Conservation (phyloP, 2,113 vertebrate genomes). For the Tenrec ecaudatus region DNA sequence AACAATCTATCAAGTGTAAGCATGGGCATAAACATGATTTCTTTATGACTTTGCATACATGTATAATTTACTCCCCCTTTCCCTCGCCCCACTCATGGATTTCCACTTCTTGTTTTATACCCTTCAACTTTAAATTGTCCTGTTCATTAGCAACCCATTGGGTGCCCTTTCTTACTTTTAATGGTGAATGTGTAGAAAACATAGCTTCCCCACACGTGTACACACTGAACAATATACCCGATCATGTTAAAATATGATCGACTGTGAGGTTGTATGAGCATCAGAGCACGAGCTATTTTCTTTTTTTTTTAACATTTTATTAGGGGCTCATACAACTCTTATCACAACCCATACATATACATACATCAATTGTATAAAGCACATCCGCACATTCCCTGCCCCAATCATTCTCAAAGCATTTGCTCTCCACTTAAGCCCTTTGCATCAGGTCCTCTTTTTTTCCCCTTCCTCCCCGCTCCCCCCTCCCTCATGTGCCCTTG, state of each 20-base stretch:
- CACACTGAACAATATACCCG: neutral
- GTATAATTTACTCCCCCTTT: slow-evolving; percentile 56
- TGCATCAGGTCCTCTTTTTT: too few relatives aligned
- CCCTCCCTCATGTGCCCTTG: too few relatives aligned
- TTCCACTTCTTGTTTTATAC: slow-evolving; percentile 45
- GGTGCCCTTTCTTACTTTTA: slow-evolving; percentile 41
- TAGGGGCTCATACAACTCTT: too few relatives aligned
- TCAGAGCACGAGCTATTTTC: rapidly evolving
- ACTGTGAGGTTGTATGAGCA: neutral
- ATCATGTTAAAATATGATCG: neutral
- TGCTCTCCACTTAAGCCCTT: too few relatives aligned
- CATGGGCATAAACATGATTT: slow-evolving; percentile 59
- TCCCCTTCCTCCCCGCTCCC: too few relatives aligned
- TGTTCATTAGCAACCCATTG: neutral
- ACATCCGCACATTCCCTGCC: too few relatives aligned
- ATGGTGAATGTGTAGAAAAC: neutral
- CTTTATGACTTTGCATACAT: neutral
- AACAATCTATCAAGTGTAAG: slow-evolving; percentile 51
- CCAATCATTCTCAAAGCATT: too few relatives aligned
- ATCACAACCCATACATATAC: too few relatives aligned
- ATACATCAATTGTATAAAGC: too few relatives aligned
- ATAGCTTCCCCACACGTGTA: neutral
- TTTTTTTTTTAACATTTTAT: too few relatives aligned
- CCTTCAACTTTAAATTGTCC: slow-evolving; percentile 39
- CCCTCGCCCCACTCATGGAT: neutral